Conservation (phyloP, 1,140 invertebrate genomes). For the Coenobita brevimanus region DNA sequence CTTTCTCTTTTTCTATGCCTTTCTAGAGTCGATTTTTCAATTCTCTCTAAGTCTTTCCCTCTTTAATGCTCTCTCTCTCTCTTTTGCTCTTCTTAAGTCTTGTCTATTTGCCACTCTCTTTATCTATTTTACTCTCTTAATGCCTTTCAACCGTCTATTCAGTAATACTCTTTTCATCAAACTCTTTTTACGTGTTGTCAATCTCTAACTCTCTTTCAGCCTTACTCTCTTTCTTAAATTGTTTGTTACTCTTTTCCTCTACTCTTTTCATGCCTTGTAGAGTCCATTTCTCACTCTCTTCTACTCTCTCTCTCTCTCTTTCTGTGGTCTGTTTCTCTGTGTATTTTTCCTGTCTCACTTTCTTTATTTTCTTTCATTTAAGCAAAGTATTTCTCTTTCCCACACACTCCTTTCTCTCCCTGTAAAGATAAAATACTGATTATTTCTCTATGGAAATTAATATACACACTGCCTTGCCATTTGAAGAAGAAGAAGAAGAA, state of each 20-base stretch:
- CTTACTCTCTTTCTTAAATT: background rate
- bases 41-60: no score
- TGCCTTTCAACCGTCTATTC: background rate
- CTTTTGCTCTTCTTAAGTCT: no score
- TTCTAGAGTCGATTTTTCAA: no score
- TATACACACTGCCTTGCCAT: no score
- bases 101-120: background rate
- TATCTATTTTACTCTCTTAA: background rate
- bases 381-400: background rate
- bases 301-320: background rate
- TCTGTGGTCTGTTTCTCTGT: background rate
- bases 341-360: background rate
- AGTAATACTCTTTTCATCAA: background rate
- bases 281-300: background rate
- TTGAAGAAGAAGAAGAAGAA: no score
- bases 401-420: background rate
- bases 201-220: background rate
- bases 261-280: background rate
- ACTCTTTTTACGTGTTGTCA: background rate
- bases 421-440: background rate
- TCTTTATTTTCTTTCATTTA: background rate
- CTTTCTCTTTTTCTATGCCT: no score
- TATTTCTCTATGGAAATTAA: background rate
- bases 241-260: background rate
- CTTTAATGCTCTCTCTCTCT: no score